Evolutionary conservation across 1,140 invertebrate species (phyloP).

Genomic region (Episyrphus balteatus): DNA sequence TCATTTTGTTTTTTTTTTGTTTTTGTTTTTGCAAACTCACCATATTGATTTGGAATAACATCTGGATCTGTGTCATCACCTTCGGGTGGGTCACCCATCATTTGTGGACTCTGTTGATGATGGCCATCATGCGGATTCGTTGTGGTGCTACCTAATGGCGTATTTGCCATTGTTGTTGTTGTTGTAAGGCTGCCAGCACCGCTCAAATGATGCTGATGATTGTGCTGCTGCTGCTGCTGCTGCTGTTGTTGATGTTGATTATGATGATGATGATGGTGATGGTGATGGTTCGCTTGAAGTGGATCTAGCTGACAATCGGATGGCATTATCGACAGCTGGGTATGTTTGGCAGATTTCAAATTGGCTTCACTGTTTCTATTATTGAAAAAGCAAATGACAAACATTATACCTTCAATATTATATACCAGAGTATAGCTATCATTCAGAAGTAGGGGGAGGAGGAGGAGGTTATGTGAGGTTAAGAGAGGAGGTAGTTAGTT

Average conservation of each 20-base stretch:
- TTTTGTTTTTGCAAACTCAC: slow-evolving; percentile 43
- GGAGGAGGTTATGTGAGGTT: too few species aligned
- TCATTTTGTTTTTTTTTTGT: too few species aligned
- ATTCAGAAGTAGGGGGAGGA: too few species aligned
- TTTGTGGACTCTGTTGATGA: slow-evolving; percentile 21
- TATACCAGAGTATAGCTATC: too few species aligned
- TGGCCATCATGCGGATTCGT: slow-evolving; percentile 3
- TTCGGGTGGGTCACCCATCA: slow-evolving; percentile 40
- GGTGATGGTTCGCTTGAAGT: slow-evolving; percentile 21
- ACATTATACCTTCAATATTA: not conserved
- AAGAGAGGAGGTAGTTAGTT: too few species aligned
- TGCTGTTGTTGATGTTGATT: slow-evolving; percentile 15
- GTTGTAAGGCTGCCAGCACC: slow-evolving; percentile 10
- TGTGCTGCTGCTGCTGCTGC: slow-evolving; percentile 29
- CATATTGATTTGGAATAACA: slow-evolving; percentile 74
- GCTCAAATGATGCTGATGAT: slow-evolving; percentile 27
- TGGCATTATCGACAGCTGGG: slow-evolving; percentile 28
- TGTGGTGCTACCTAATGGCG: not conserved
- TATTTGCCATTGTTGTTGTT: not conserved
- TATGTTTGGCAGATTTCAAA: slow-evolving; percentile 35
- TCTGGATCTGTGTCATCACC: slow-evolving; percentile 63
- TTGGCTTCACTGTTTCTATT: slow-evolving; percentile 31
- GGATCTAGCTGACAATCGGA: slow-evolving; percentile 35
- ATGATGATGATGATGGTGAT: slow-evolving; percentile 19
- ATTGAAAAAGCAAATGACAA: slow-evolving; percentile 14